Evolutionary conservation across 2,797 vertebrate genomes (phyloP).

Genomic region (Peromyscus eremicus): DNA sequence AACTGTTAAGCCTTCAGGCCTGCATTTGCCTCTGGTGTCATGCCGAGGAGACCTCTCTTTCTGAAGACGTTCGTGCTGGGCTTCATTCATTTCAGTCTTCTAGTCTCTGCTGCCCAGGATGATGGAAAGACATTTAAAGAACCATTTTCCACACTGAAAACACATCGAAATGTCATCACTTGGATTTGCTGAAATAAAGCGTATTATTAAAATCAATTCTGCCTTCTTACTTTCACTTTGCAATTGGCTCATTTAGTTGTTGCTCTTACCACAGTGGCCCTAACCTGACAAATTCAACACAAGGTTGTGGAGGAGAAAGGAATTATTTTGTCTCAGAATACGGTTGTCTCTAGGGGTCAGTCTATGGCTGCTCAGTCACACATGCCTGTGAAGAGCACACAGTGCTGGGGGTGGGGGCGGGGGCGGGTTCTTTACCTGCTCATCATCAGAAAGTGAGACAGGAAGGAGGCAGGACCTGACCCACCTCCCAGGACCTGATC

Average conservation of each 20-base stretch:
- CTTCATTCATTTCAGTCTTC: not conserved
- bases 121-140: not conserved
- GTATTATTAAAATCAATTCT: not conserved
- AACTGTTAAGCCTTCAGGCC: not conserved
- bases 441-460: not conserved
- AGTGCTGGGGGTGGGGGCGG: not conserved
- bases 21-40: not conserved
- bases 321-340: not conserved
- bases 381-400: not conserved
- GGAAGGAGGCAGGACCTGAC: not conserved
- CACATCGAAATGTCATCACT: not conserved
- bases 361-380: not conserved
- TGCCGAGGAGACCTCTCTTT: not conserved
- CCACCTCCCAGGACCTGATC: not conserved
- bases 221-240: not conserved
- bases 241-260: not conserved
- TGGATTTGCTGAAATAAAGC: not conserved
- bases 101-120: too few species aligned
- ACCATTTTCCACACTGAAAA: not conserved
- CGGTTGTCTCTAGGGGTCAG: not conserved
- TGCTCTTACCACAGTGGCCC: not conserved
- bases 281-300: not conserved
- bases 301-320: not conserved
- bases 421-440: too few species aligned
- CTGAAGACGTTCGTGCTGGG: not conserved